Conservation (phyloP, 2,113 vertebrate species). For the Meriones unguiculatus region DNA sequence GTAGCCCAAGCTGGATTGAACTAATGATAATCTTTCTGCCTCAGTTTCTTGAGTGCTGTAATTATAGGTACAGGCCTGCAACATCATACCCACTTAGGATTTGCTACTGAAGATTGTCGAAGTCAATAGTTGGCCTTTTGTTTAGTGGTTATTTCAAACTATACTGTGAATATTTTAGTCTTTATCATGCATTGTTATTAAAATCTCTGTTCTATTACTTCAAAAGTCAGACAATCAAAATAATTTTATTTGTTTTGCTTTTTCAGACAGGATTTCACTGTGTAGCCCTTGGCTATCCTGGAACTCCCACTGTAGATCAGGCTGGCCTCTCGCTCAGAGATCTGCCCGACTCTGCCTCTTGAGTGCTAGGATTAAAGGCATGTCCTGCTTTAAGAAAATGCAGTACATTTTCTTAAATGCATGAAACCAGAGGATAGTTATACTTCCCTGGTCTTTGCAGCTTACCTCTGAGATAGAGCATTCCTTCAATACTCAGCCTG, state of each 20-base stretch:
- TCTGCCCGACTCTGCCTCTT: no score
- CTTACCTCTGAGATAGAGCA: not conserved
- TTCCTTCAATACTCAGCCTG: not conserved
- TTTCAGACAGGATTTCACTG: no score
- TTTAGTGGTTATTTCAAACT: not conserved
- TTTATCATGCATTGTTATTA: not conserved
- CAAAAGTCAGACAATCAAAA: not conserved
- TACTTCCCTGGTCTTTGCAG: not conserved
- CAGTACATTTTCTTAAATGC: not conserved
- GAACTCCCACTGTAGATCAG: no score
- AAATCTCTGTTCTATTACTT: not conserved
- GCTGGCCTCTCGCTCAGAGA: no score
- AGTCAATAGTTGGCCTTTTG: not conserved
- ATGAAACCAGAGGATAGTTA: not conserved
- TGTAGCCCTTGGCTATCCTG: no score
- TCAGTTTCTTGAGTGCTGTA: not conserved
- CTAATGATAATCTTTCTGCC: not conserved
- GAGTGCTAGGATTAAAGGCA: no score
- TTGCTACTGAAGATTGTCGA: not conserved
- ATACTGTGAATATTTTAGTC: not conserved
- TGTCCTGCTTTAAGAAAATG: no score
- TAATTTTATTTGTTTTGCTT: not conserved
- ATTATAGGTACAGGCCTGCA: not conserved
- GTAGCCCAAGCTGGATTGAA: not conserved
- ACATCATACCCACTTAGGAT: not conserved